Conservation (phyloP, 2,113 vertebrate genomes). For the Willisornis vidua region DNA sequence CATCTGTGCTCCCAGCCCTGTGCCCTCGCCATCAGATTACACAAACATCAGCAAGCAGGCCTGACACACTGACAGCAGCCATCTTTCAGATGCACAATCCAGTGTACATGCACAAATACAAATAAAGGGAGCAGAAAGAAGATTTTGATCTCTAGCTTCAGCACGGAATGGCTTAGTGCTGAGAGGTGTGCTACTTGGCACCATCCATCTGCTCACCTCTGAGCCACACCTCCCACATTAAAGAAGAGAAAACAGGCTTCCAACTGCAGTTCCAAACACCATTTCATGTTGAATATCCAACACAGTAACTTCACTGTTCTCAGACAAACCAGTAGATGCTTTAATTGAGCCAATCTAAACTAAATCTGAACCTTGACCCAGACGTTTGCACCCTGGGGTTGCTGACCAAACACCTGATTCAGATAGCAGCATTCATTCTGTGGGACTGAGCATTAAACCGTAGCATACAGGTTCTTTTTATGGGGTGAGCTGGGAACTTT, state of each 20-base stretch:
- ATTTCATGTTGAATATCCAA: constrained; percentile 18
- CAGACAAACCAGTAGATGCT: constrained; percentile 41
- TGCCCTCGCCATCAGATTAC: constrained; percentile 34
- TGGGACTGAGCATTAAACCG: not conserved
- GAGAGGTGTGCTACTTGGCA: constrained; percentile 51
- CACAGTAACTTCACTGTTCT: constrained; percentile 73
- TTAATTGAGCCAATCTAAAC: constrained; percentile 73
- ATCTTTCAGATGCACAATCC: not conserved
- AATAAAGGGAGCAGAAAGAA: constrained; percentile 35
- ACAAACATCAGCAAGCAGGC: not conserved
- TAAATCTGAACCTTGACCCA: constrained; percentile 76
- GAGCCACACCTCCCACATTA: constrained; percentile 62
- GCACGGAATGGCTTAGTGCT: not conserved
- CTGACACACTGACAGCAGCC: constrained; percentile 19
- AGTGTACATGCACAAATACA: not conserved
- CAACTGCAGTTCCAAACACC: constrained; percentile 68
- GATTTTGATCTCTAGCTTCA: constrained; percentile 44
- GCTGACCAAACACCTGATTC: constrained; percentile 69
- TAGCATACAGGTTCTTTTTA: constrained; percentile 57
- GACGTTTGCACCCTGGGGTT: constrained; percentile 64
- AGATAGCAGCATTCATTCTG: constrained; percentile 66
- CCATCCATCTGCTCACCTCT: constrained; percentile 17
- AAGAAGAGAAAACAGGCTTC: constrained; percentile 50
- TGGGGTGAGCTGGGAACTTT: constrained; percentile 29
- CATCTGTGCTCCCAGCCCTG: constrained; percentile 28